Conservation (phyloP, 2,888 invertebrate species). For the Melieria crassipennis region DNA sequence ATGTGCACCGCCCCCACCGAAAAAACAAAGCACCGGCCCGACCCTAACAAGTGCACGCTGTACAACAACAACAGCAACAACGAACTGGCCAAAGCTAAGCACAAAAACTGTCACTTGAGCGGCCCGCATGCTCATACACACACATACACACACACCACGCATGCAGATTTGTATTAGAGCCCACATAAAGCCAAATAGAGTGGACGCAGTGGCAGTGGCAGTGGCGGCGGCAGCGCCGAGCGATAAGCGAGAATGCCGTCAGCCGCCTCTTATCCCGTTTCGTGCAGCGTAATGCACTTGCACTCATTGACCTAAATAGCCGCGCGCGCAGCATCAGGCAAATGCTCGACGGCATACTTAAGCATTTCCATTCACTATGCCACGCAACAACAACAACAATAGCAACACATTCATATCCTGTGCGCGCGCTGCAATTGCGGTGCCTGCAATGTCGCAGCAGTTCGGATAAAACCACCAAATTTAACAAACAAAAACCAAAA, state of each 20-base stretch:
- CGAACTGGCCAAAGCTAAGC: constrained; percentile 27
- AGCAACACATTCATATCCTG: too few relatives aligned
- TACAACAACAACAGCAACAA: constrained; percentile 3
- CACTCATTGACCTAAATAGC: constrained; percentile 36
- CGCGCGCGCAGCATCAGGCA: not conserved
- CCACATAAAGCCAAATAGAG: constrained; percentile 4
- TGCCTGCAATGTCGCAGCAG: too few relatives aligned
- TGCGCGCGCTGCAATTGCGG: too few relatives aligned
- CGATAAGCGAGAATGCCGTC: constrained; percentile 11
- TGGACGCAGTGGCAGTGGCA: not conserved
- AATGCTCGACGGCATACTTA: not conserved
- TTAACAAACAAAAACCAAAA: not conserved
- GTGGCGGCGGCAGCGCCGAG: not conserved
- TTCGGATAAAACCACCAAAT: too few relatives aligned
- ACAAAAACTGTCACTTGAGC: constrained; percentile 37
- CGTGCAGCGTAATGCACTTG: constrained; percentile 24
- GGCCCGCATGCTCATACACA: not conserved
- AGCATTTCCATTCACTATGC: not conserved
- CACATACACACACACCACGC: constrained; percentile 1
- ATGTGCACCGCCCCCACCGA: too few relatives aligned
- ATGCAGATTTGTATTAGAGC: not conserved
- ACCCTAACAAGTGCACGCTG: too few relatives aligned
- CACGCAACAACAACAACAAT: not conserved
- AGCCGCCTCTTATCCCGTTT: constrained; percentile 24
- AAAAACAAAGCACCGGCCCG: too few relatives aligned